Conservation (phyloP, 2,113 vertebrate species). For the Mastomys natalensis region DNA sequence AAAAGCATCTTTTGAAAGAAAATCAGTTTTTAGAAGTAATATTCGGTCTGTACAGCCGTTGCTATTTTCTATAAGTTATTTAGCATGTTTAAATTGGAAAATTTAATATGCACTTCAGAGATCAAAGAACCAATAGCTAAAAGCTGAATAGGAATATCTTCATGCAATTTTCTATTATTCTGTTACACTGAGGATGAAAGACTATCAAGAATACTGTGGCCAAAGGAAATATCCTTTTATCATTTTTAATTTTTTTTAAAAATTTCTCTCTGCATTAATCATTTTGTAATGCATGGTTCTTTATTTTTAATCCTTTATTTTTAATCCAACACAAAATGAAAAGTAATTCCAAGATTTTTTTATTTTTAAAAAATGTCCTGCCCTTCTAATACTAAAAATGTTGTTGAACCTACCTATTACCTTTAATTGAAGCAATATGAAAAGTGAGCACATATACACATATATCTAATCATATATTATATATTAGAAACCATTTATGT, state of each 20-base stretch:
- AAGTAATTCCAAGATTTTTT: neutral
- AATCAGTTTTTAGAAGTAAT: slow-evolving; percentile 56
- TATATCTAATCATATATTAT: too few relatives aligned
- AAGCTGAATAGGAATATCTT: slow-evolving; percentile 67
- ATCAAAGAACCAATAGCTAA: slow-evolving; percentile 71
- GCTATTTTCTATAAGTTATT: slow-evolving; percentile 15
- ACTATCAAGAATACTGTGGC: neutral
- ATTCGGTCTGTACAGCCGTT: slow-evolving; percentile 26
- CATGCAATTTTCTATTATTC: slow-evolving; percentile 70
- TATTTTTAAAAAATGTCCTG: neutral
- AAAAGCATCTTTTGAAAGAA: slow-evolving; percentile 46
- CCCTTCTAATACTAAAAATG: neutral
- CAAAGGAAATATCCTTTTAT: slow-evolving; percentile 70
- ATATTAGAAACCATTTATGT: neutral
- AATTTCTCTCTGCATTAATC: neutral
- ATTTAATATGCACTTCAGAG: slow-evolving; percentile 71
- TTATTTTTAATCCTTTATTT: slow-evolving; percentile 21
- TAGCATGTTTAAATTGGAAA: slow-evolving; percentile 65
- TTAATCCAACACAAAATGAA: neutral
- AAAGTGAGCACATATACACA: neutral
- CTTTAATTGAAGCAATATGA: neutral
- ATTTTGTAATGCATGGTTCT: neutral
- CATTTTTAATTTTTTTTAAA: slow-evolving; percentile 57
- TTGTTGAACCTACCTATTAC: slow-evolving; percentile 13
- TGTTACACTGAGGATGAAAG: slow-evolving; percentile 53